phyloP scores from a whole-genome alignment of 2,888 invertebrate genomes.

The Lampropteryx suffumata region DNA sequence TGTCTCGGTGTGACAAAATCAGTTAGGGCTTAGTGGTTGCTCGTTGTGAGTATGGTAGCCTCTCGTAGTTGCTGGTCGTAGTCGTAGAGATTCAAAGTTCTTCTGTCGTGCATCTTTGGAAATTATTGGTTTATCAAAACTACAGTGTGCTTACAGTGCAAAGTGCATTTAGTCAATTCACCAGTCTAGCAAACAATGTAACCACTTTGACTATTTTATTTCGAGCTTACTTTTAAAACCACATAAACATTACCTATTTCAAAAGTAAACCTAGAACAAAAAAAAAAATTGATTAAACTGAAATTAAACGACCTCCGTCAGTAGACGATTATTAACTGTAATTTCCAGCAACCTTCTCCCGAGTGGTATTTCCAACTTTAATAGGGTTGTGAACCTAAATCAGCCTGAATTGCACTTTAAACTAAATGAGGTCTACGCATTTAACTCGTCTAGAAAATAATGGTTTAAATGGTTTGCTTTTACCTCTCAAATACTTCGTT shows the following conservation, averaged over 20 bases:
- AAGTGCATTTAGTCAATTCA: not conserved
- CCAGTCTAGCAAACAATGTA: slow-evolving; percentile 1
- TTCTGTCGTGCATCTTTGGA: slow-evolving; percentile 28
- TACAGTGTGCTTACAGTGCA: slow-evolving; percentile 18
- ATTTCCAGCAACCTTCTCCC: slow-evolving; percentile 1
- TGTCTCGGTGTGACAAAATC: slow-evolving; percentile 4
- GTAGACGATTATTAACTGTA: slow-evolving; percentile 1
- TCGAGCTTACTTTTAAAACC: slow-evolving; percentile 22
- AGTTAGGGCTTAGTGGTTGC: slow-evolving; percentile 20
- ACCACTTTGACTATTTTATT: not conserved
- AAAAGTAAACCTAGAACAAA: slow-evolving; percentile 81
- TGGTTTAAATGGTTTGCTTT: not conserved
- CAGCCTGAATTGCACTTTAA: slow-evolving; percentile 16
- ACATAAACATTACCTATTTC: slow-evolving; percentile 48
- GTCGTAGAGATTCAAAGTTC: slow-evolving; percentile 29
- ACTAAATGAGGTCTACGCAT: slow-evolving; percentile 10
- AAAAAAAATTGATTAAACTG: slow-evolving; percentile 37
- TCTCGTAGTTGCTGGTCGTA: slow-evolving; percentile 26
- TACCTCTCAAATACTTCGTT: not conserved
- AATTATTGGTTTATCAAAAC: slow-evolving; percentile 21
- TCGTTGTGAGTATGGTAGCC: slow-evolving; percentile 24
- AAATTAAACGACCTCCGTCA: slow-evolving; percentile 19
- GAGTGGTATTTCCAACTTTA: slow-evolving; percentile 1
- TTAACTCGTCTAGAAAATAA: slow-evolving; percentile 4
- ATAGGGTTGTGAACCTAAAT: slow-evolving; percentile 15